A percentile compares a stretch with the other conserved stretches of the same genome.
These are phyloP conservation scores for Pentamera pediparva DNA, from an alignment of 53 echinoderm and acorn worm species.

Conservation along the genomic window DNA sequence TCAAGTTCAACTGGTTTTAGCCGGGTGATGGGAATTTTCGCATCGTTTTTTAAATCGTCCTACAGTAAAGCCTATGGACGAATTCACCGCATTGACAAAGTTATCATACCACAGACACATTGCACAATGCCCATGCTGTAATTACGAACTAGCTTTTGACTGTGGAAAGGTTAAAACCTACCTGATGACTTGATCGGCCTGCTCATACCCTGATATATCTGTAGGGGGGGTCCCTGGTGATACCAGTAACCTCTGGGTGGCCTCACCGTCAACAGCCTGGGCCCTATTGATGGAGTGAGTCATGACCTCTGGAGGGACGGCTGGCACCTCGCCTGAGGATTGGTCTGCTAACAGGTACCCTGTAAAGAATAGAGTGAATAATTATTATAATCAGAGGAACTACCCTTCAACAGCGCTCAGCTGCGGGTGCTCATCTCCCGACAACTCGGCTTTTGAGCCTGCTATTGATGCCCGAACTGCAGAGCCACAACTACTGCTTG, in stretches of 20 bases:
- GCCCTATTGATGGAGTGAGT: constrained; percentile 64
- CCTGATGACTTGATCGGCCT: constrained; percentile 89
- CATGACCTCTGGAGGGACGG: constrained; percentile 71
- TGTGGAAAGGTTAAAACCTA: not conserved
- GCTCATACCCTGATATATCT: constrained; percentile 53
- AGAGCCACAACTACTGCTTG: not conserved
- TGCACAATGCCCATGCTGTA: no score
- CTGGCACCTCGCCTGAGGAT: constrained; percentile 75
- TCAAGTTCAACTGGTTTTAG: no score
- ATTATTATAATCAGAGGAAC: not conserved
- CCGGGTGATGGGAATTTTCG: no score
- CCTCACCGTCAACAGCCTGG: constrained; percentile 55
- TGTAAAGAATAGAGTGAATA: constrained; percentile 4
- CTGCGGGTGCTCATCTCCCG: no score
- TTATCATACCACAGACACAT: no score
- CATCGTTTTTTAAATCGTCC: no score
- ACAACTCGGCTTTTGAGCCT: no score
- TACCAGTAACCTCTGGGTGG: constrained; percentile 62
- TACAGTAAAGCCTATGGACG: no score
- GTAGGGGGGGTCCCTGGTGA: constrained; percentile 51
- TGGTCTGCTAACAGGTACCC: constrained; percentile 90
- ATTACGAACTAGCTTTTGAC: not conserved
- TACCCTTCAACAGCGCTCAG: not conserved
- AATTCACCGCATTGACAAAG: no score
- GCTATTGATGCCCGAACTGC: no score